Conservation (phyloP, 2,113 vertebrate species). For the Ardeotis arabs region DNA sequence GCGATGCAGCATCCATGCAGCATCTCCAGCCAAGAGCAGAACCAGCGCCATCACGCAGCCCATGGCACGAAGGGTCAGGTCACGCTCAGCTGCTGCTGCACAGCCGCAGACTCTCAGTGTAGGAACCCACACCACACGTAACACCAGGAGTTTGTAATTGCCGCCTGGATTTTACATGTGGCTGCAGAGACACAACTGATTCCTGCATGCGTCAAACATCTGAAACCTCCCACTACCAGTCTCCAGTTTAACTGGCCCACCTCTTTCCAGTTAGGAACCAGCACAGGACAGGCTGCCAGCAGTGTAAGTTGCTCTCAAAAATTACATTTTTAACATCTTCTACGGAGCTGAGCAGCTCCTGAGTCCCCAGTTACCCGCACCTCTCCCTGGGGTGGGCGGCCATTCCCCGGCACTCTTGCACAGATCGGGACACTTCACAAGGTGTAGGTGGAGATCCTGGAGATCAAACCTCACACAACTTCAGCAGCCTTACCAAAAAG, state of each 20-base stretch:
- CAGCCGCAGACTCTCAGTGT: not conserved
- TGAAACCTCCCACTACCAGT: not conserved
- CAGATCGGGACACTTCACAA: not conserved
- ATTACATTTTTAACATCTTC: not conserved
- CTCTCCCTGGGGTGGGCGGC: not conserved
- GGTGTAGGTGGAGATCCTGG: not conserved
- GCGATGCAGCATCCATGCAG: too few relatives aligned
- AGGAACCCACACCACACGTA: not conserved
- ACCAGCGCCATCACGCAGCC: accelerated
- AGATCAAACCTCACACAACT: not conserved
- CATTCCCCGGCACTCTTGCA: not conserved
- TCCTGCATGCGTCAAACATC: too few relatives aligned
- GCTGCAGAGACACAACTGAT: not conserved
- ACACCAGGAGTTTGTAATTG: too few relatives aligned
- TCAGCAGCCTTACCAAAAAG: not conserved
- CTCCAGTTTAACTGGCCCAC: not conserved
- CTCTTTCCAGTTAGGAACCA: not conserved
- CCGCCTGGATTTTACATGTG: not conserved
- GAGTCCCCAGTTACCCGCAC: accelerated
- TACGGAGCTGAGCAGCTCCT: not conserved
- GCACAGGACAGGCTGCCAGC: not conserved
- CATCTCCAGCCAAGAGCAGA: not conserved
- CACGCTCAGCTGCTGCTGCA: accelerated
- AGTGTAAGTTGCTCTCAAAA: not conserved
- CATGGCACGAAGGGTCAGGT: not conserved